Evolutionary conservation across 2,888 invertebrate genomes (phyloP), one percentile per base, ranked within the genome.

Genomic region (Oligia latruncula): DNA sequence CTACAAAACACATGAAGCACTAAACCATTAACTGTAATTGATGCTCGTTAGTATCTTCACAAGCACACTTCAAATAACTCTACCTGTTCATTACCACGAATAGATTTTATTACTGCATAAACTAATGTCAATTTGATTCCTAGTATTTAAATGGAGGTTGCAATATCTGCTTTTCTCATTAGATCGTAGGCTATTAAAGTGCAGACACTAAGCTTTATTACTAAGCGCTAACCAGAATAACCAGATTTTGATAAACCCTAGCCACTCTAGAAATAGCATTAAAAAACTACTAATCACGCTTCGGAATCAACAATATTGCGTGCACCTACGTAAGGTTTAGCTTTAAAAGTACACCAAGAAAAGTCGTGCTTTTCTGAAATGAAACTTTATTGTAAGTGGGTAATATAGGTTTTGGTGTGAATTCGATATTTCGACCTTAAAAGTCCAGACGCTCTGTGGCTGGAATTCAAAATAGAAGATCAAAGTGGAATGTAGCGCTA

Each of bases 381-480:
- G 0, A 29, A 43, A 52, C 84, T 66, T 76, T 80, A 58, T 29
- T 17, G 20, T 0, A 29, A 43, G 5, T 0, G 0, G 0, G 2
- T 73, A 87, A 76, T 65, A 82, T 83, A 52, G 15, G 29, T 3
- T 85, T 84, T 82, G 15, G 43, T 35, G 52, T 77, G 71, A 6
- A 60, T 64, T 1, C 3, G 40, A 40, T 73, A 72, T 74, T 78
- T 79, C 83, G 77, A 83, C 81, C 87, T 88, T 90, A 83, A 78
- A 88, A 78, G 82, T 81, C 84, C 86, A 87, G 90, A 89, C 90
- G 77, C 77, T 75, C 66, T 76, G 84, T 73, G 84, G 74, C 71
- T 86, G 90, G 91, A 91, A 90, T 90, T 88, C 84, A 84, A 90
- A 90, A 90, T 89, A 87, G 81, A 86, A 89, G 90, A 89, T 89